Base-by-base conservation (phyloP, 2,797 vertebrate species). In the Microctenopoma stevenorrisi region DNA sequence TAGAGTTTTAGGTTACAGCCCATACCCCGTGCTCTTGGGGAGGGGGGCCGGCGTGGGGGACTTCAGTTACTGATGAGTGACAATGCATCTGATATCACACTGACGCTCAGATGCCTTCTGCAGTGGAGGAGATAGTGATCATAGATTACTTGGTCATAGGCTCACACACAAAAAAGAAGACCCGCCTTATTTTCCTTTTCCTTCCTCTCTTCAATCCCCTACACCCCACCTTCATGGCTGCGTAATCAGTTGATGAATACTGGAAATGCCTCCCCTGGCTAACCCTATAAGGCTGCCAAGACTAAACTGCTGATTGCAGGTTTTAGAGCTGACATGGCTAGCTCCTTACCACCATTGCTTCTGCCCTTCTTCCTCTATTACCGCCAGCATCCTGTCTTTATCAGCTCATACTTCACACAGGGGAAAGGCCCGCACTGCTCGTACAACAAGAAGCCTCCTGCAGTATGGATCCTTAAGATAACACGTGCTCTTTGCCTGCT, bases 271-370 rank as follows among this genome's bases (percentile, higher is more conserved):
- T 87, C 79, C 81, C 42, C 68, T 74, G 60, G 75, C 49, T 86
- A 81, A 83, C 82, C 85, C 85, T 88, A 82, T 88, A 88, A 79
- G 89, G 86, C 68, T 64, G 53, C 43, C 78, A 80, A 84, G 85
- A 90, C 22, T 22, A 22, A 93, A 86, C 83, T 84, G 85, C 75
- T 87, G 88, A 90, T 80, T 89, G 91, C 53, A 80, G 60, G 80
- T 91, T 91, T 89, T 63, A 75, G 64, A 63, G 68, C 61, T 84
- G 69, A 67, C 37, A 89, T 76, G 16, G 57, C 69, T 58, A 50
- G 49, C 33, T 42, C 54, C 16, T 72, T 57, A 60, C 70, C 64
- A 51, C 42, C 44, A 73, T 62, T 59, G 37, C 72, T 58, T 35
- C 52, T 47, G 15, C 18, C 62, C 65, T 43, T 74, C 37, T 59